Base-by-base conservation (phyloP, 1,140 invertebrate genomes). In the Caerostris extrusa region DNA sequence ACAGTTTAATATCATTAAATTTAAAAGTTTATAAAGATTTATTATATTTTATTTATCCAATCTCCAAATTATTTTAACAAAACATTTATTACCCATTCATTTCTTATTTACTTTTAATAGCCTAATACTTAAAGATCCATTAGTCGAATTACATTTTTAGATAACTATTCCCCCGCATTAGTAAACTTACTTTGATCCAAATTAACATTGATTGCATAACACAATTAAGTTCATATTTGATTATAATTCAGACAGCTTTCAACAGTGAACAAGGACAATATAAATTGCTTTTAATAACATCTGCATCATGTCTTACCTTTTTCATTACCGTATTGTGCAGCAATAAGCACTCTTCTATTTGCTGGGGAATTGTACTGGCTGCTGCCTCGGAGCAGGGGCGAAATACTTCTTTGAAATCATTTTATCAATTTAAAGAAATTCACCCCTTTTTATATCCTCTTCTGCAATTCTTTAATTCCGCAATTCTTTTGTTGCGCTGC, bases 281-380 rank as follows among this genome's bases (percentile, higher is more conserved):
- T 77, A 77, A 77, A 77, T 77, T 77, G 34, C 71, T 53, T 77
- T 53, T 77, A 77, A 77, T 77, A 77, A 77, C 71, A 77, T 77
- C 71, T 77, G 71, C 34, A 50, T 50, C 34, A 0, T 50, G 53
- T 77, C 71, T 34, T 34, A 14, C 3, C 71, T 53, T 77, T n/a
- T n/a, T n/a, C n/a, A n/a, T n/a, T n/a, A n/a, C n/a, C n/a, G n/a
- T n/a, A n/a, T n/a, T n/a, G n/a, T n/a, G n/a, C n/a, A n/a, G 5
- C 34, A 12, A 34, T 50, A 34, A 77, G 71, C 71, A 50, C 53
- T 77, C 71, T 12, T 53, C 71, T 50, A 77, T 77, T 77, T 77
- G 71, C 53, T 50, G 50, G 71, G 34, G 10, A 53, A 77, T 77
- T 77, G 34, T 77, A 50, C 53, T 77, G 7, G 71, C 50, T 77